phyloP scores from a whole-genome alignment of 2,113 vertebrate genomes.

The Murina feae region DNA sequence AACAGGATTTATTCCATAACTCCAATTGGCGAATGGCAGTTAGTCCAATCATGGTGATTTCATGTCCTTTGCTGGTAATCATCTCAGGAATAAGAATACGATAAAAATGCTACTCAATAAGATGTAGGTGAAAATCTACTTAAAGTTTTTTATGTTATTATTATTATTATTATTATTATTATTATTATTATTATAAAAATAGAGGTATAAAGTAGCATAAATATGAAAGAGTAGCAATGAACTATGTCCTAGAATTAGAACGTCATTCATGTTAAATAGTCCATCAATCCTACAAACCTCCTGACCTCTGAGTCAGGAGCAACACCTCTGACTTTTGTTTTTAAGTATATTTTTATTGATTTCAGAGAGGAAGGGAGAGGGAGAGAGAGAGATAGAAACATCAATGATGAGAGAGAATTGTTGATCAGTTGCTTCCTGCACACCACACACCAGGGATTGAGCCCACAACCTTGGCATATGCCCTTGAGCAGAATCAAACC shows the following conservation, averaged over 20 bases:
- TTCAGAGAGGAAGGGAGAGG: too few species aligned
- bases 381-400: too few species aligned
- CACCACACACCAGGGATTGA: too few species aligned
- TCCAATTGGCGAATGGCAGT: neutral
- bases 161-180: too few species aligned
- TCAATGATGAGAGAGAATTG: too few species aligned
- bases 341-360: too few species aligned
- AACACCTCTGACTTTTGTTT: neutral
- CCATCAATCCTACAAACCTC: neutral
- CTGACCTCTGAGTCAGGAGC: neutral
- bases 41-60: neutral
- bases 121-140: neutral
- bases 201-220: neutral
- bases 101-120: neutral
- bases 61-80: neutral
- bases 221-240: neutral
- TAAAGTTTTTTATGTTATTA: neutral
- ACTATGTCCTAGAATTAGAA: neutral
- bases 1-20: neutral
- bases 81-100: neutral
- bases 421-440: too few species aligned
- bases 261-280: neutral
- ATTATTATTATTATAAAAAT: too few species aligned
- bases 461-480: too few species aligned
- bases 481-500: too few species aligned